phyloP scores from a whole-genome alignment of 2,113 vertebrate genomes.

The Hippoglossus stenolepis region DNA sequence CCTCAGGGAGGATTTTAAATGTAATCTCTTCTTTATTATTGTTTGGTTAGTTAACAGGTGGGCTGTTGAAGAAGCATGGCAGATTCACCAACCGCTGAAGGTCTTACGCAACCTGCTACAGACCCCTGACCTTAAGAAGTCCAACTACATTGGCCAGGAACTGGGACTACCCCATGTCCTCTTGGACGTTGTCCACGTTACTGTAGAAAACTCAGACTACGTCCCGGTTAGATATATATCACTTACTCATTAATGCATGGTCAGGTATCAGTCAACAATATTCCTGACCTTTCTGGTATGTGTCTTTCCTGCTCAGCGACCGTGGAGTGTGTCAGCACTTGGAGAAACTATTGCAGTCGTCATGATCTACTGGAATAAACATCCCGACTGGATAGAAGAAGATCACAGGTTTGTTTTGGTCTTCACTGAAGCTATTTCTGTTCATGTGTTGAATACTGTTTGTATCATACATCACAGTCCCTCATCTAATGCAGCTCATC shows the following conservation, averaged over 20 bases:
- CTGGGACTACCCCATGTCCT: conserved; percentile 83
- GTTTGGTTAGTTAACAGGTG: conserved; percentile 82
- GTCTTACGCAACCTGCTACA: conserved; percentile 84
- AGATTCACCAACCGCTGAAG: conserved; percentile 81
- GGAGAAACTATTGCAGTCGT: conserved; percentile 74
- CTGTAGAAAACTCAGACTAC: conserved; percentile 75
- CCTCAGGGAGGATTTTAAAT: not conserved
- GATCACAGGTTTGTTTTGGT: conserved; percentile 66
- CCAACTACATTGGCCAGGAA: conserved; percentile 76
- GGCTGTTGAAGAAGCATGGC: conserved; percentile 78
- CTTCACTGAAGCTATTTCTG: not conserved
- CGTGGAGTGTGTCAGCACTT: conserved; percentile 59
- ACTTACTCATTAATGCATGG: not conserved
- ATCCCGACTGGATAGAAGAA: conserved; percentile 62
- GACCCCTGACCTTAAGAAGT: conserved; percentile 74
- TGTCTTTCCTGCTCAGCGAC: conserved; percentile 49
- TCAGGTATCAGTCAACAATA: not conserved
- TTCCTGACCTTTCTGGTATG: not conserved
- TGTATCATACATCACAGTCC: too few relatives aligned
- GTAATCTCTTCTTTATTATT: not conserved
- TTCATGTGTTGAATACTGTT: not conserved
- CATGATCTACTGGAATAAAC: conserved; percentile 70
- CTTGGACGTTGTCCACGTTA: conserved; percentile 80
- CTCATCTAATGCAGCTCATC: not conserved
- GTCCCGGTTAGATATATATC: conserved; percentile 79